Evolutionary conservation across 2,113 vertebrate species (phyloP).

Genomic region (Pandion haliaetus): DNA sequence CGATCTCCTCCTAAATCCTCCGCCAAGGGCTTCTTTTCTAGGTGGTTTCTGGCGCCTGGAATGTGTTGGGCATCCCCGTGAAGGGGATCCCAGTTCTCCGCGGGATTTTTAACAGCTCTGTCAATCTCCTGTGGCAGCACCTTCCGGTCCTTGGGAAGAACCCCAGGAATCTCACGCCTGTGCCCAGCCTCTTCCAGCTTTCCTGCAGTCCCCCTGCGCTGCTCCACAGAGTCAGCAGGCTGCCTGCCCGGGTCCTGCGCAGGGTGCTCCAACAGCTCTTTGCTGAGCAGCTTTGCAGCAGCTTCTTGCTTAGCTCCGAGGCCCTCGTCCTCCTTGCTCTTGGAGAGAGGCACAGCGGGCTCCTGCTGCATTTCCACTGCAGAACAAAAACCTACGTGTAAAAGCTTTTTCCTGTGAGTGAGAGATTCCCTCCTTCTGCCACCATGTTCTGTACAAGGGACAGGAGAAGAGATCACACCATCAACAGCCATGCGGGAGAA

Average conservation of each 20-base stretch:
- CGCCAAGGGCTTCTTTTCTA: slow-evolving; percentile 16
- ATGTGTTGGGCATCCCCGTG: background rate
- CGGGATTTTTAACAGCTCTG: background rate
- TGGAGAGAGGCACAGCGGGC: background rate
- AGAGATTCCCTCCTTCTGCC: background rate
- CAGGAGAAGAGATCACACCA: background rate
- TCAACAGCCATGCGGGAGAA: accelerated
- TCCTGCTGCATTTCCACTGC: slow-evolving; percentile 35
- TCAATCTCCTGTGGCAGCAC: background rate
- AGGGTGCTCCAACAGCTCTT: background rate
- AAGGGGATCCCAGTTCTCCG: background rate
- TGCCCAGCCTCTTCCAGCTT: background rate
- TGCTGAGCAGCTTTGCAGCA: background rate
- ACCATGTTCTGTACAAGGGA: background rate
- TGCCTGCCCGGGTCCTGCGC: background rate
- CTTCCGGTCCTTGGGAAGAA: background rate
- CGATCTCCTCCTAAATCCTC: slow-evolving; percentile 27
- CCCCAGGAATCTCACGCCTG: background rate
- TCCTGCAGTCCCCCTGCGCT: background rate
- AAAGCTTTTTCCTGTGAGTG: background rate
- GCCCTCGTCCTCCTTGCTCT: slow-evolving; percentile 46
- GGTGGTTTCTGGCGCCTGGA: slow-evolving; percentile 44
- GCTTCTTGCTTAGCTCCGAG: background rate
- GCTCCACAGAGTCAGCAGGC: background rate
- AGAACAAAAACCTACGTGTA: accelerated